Conservation (phyloP, 2,888 invertebrate genomes). For the Autographa pulchrina region DNA sequence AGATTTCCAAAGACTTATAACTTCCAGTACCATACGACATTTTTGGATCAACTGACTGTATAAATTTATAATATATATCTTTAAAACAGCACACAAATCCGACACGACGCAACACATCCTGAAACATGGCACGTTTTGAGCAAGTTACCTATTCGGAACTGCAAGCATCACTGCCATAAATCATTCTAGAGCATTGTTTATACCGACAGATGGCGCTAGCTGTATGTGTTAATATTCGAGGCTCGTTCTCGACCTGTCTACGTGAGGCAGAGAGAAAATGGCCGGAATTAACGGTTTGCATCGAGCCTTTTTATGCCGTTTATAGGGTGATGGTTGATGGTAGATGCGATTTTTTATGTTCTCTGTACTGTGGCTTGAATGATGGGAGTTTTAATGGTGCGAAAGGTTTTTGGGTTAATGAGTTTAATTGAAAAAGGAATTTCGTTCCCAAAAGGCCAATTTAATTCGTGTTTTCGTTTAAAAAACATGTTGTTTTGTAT, state of each 20-base stretch:
- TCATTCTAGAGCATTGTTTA: slow-evolving; percentile 63
- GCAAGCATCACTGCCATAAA: slow-evolving; percentile 54
- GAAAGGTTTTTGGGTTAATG: neutral
- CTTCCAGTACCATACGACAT: neutral
- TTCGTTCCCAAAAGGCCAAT: neutral
- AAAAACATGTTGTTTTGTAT: no score
- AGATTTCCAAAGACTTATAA: neutral
- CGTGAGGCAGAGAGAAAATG: slow-evolving; percentile 36
- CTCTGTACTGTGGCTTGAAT: neutral
- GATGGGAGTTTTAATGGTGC: neutral
- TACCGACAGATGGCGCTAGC: slow-evolving; percentile 50
- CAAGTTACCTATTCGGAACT: slow-evolving; percentile 45
- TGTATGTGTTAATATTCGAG: slow-evolving; percentile 63
- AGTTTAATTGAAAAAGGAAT: neutral
- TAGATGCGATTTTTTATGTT: neutral
- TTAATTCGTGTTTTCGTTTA: neutral
- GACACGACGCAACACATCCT: slow-evolving; percentile 17
- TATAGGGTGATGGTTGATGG: slow-evolving; percentile 1
- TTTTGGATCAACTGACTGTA: neutral
- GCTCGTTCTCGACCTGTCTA: slow-evolving; percentile 58
- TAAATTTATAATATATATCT: slow-evolving; percentile 7
- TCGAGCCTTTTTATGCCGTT: slow-evolving; percentile 13
- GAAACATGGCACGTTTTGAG: slow-evolving; percentile 30
- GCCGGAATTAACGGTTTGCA: slow-evolving; percentile 41
- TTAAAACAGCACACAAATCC: slow-evolving; percentile 35